Base-by-base conservation (phyloP, 1,140 invertebrate genomes). In the Drosophila seguyi region DNA sequence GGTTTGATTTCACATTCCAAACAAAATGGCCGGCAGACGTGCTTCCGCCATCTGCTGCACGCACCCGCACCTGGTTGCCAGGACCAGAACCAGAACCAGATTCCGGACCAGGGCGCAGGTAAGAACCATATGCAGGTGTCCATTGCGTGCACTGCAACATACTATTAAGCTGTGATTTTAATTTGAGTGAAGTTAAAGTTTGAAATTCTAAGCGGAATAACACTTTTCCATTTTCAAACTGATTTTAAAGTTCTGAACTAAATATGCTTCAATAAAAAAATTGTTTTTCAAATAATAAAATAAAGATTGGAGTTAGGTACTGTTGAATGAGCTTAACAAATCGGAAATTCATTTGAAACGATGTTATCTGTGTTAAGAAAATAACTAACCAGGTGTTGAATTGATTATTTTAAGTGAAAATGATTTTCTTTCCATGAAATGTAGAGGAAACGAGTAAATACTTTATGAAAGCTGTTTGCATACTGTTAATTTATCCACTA, bases 11-110 rank as follows among this genome's bases (percentile, higher is more conserved):
- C 85, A 87, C 58, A 84, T 69, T 84, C 73, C 85, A 88, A 84
- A 88, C 85, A 88, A 88, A 88, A 90, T 84, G 84, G 80, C 80
- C 77, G 84, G 77, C 80, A 80, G 80, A 88, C 84, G 84, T 88
- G 84, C 79, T 84, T 87, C 84, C 84, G 85, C 58, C 66, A 50
- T 47, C 72, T 63, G 75, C 53, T 61, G 58, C 44, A 68, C 63
- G 47, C 80, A 87, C 76, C 84, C 38, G 57, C 14, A 44, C 58
- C 58, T 39, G 58, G 8, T 11, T 4, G 5, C 7, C 7, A n/a
- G 47, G 10, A 6, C 20, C 56, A 20, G 14, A 47, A 27, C 16
- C 48, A 39, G 50, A 29, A 39, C 20, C 60, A n/a, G 48, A 27
- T 8, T 56, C 36, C 31, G 47, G 47, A 36, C 13, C 20, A 25